Conservation (phyloP, 2,797 vertebrate species). For the Falco concolor region DNA sequence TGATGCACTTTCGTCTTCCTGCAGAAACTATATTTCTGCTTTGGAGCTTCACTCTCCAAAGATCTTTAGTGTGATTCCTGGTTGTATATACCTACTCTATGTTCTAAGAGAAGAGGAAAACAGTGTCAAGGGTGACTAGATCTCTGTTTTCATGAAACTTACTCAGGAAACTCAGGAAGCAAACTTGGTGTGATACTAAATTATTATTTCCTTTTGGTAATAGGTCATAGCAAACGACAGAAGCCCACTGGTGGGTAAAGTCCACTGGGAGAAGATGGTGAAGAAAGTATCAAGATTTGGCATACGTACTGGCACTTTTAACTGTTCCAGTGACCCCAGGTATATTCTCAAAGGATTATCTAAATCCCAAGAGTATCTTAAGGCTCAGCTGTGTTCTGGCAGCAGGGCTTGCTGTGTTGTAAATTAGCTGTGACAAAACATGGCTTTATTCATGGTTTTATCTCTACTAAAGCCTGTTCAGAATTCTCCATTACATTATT, state of each 20-base stretch:
- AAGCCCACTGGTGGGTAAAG: conserved; percentile 87
- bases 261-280: conserved; percentile 95
- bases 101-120: not conserved
- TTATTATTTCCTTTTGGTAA: not conserved
- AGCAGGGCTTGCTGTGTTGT: not conserved
- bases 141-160: not conserved
- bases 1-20: not conserved
- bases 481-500: conserved; percentile 1
- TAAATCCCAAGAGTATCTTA: not conserved
- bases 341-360: conserved; percentile 64
- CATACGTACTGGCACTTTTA: conserved; percentile 95
- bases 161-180: not conserved
- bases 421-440: not conserved
- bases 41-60: not conserved
- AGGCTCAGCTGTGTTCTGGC: not conserved
- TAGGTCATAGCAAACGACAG: conserved; percentile 91
- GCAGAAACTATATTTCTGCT: not conserved
- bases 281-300: conserved; percentile 96
- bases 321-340: conserved; percentile 95
- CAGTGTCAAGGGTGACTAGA: not conserved
- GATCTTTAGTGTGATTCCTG: not conserved
- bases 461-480: not conserved
- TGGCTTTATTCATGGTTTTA: not conserved
- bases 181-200: not conserved
- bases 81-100: not conserved